Percentiles rank a stretch among this genome's conserved stretches.
These are phyloP conservation scores for Pterostichus niger DNA, from an alignment of 2,888 invertebrate species.

Conservation along the genomic window DNA sequence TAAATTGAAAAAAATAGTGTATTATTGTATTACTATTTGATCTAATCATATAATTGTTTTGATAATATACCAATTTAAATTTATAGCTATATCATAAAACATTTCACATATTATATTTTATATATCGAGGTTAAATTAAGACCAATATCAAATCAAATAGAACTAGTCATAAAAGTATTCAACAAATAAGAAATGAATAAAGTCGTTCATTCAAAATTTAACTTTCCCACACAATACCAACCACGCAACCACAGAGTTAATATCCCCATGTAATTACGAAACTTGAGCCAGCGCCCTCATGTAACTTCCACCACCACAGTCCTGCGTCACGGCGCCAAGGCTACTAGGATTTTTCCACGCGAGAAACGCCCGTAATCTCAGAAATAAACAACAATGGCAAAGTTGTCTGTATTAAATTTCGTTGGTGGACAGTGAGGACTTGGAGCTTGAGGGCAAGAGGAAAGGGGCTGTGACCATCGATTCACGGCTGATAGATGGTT, in stretches of 20 bases:
- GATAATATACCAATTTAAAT: too few species aligned
- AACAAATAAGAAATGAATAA: too few species aligned
- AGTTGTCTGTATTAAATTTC: conserved; percentile 65
- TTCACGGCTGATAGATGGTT: conserved; percentile 58
- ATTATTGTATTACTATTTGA: too few species aligned
- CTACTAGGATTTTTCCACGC: conserved; percentile 35
- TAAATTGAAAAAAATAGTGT: too few species aligned
- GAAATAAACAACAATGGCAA: conserved; percentile 63
- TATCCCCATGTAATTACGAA: conserved; percentile 22
- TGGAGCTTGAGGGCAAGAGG: not conserved
- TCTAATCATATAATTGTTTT: too few species aligned
- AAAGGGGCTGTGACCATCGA: not conserved
- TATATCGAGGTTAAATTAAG: too few species aligned
- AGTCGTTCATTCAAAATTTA: too few species aligned
- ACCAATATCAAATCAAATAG: too few species aligned
- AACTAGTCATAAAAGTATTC: too few species aligned
- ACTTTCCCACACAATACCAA: not conserved
- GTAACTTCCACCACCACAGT: not conserved
- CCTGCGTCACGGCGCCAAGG: not conserved
- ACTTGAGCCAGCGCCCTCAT: not conserved
- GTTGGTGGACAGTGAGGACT: conserved; percentile 15
- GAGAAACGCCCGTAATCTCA: conserved; percentile 55
- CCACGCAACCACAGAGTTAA: not conserved
- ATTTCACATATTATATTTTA: too few species aligned
- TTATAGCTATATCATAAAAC: too few species aligned